phyloP scores from a whole-genome alignment of 37 sponge, comb jelly and placozoan species.

The Aphrocallistes beatrix region DNA sequence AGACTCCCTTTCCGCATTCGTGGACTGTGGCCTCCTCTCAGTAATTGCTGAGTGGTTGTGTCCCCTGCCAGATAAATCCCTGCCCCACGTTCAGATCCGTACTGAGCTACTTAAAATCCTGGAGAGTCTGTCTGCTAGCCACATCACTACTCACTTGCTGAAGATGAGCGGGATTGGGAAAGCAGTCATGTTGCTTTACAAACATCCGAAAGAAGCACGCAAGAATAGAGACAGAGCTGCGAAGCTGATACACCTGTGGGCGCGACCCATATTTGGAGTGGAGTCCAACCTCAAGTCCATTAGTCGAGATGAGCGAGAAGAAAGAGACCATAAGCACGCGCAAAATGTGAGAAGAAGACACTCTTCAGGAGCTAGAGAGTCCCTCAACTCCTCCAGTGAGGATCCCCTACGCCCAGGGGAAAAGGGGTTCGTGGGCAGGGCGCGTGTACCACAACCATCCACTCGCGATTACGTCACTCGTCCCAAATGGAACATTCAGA shows the following conservation, averaged over 20 bases:
- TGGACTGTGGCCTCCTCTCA: slow-evolving; percentile 61
- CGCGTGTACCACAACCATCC: slow-evolving; percentile 89
- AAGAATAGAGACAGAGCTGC: slow-evolving; percentile 80
- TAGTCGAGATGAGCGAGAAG: slow-evolving; percentile 81
- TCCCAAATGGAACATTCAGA: slow-evolving; percentile 76
- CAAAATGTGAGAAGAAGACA: slow-evolving; percentile 40
- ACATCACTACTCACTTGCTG: slow-evolving; percentile 55
- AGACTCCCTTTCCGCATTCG: slow-evolving; percentile 29
- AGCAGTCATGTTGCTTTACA: slow-evolving; percentile 90
- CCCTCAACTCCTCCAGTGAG: neutral
- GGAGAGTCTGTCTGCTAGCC: neutral
- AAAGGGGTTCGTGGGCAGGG: slow-evolving; percentile 80
- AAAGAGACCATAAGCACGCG: slow-evolving; percentile 58
- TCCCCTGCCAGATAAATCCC: slow-evolving; percentile 92
- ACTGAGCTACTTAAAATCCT: neutral
- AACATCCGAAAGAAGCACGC: slow-evolving; percentile 81
- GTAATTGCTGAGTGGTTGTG: slow-evolving; percentile 78
- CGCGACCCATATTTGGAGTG: slow-evolving; percentile 93
- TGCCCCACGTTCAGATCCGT: slow-evolving; percentile 75
- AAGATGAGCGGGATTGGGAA: slow-evolving; percentile 88
- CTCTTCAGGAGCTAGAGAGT: neutral
- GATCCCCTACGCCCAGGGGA: slow-evolving; percentile 83
- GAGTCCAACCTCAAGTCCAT: slow-evolving; percentile 67
- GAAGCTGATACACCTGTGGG: slow-evolving; percentile 90
- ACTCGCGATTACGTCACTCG: slow-evolving; percentile 84